phyloP scores from a whole-genome alignment of 2,888 invertebrate genomes.

The Cephus runcator region DNA sequence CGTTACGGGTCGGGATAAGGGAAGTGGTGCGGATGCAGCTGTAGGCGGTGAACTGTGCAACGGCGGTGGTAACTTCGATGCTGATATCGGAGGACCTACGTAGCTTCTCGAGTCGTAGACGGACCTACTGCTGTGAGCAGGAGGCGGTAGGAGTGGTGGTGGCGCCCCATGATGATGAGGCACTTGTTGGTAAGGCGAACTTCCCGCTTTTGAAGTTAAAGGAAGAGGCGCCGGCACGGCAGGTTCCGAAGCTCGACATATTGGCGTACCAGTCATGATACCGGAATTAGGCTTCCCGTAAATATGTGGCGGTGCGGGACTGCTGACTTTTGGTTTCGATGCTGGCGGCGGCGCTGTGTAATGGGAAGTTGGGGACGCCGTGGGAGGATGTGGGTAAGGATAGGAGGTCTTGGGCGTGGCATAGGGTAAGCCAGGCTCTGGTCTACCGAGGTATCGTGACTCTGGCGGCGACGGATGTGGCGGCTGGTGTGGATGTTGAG shows the following conservation, averaged over 20 bases:
- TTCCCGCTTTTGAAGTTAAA: slow-evolving; percentile 69
- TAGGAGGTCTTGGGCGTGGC: slow-evolving; percentile 62
- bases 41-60: slow-evolving; percentile 63
- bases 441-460: slow-evolving; percentile 57
- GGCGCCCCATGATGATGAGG: slow-evolving; percentile 68
- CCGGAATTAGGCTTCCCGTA: slow-evolving; percentile 75
- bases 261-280: slow-evolving; percentile 70
- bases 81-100: slow-evolving; percentile 48
- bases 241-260: slow-evolving; percentile 65
- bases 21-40: slow-evolving; percentile 56
- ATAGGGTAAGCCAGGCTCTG: slow-evolving; percentile 56
- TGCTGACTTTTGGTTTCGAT: slow-evolving; percentile 77
- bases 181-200: slow-evolving; percentile 70
- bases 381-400: slow-evolving; percentile 65
- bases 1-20: slow-evolving; percentile 55
- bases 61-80: slow-evolving; percentile 63
- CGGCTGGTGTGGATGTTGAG: slow-evolving; percentile 54
- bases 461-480: slow-evolving; percentile 61
- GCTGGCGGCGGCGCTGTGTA: slow-evolving; percentile 66
- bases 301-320: slow-evolving; percentile 81
- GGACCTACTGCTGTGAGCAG: slow-evolving; percentile 65
- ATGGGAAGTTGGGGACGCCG: slow-evolving; percentile 63
- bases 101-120: slow-evolving; percentile 61
- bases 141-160: slow-evolving; percentile 64
- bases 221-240: slow-evolving; percentile 67